A percentile compares a stretch with the other conserved stretches of the same genome.
Conservation (phyloP, 2,797 vertebrate genomes). For the Alectoris magna region DNA sequence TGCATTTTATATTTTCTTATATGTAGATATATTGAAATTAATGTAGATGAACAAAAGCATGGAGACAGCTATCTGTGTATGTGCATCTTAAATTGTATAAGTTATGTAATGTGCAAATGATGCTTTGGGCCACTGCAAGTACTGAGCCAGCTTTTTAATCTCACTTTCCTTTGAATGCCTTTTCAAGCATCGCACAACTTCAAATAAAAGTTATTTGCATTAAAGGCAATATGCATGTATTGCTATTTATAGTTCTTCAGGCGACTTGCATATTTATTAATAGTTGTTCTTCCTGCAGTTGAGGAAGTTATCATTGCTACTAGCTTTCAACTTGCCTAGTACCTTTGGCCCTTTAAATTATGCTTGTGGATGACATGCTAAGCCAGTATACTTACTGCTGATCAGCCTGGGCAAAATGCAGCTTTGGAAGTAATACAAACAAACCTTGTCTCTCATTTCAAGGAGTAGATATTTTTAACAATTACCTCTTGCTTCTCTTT, state of each 20-base stretch:
- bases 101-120: conserved; percentile 14
- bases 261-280: background rate
- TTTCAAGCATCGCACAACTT: background rate
- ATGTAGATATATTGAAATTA: background rate
- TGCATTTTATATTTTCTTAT: background rate
- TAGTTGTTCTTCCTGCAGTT: background rate
- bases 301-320: background rate
- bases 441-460: too few species aligned
- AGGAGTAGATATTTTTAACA: too few species aligned
- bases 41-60: background rate
- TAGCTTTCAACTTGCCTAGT: background rate
- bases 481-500: too few species aligned
- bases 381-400: too few species aligned
- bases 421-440: too few species aligned
- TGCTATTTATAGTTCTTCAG: background rate
- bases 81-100: background rate
- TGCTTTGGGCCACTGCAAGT: background rate
- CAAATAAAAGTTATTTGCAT: conserved; percentile 8
- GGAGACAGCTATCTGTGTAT: background rate
- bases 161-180: background rate
- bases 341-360: background rate
- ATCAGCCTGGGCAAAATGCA: too few species aligned
- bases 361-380: background rate
- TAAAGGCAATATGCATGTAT: background rate
- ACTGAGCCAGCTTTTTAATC: background rate